Base-by-base conservation (phyloP, 2,113 vertebrate genomes). In the Orthochromis malagaraziensis region DNA sequence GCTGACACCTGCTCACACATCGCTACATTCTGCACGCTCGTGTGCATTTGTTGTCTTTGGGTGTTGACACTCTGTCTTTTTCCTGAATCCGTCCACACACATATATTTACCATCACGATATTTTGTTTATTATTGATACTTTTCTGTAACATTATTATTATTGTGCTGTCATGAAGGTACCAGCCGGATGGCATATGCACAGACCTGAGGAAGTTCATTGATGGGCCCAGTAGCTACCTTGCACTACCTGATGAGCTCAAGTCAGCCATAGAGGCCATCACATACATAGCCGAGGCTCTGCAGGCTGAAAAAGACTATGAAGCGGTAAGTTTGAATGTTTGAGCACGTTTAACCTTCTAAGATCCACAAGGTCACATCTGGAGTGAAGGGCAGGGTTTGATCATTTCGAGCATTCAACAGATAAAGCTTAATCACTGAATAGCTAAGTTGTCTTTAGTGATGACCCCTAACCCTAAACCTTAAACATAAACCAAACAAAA, bases 241-340 rank as follows among this genome's bases (percentile, higher is more conserved):
- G 91, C 96, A 0, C 95, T 98, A 54, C 97, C 97, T 0, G 95
- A 96, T 0, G 98, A 98, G 58, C 96, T 98, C 3, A 97, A 97
- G 81, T 95, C 97, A 0, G 97, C 97, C 11, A 95, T 98, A 6
- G 95, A 96, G 0, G 96, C 97, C 4, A 96, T 98, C 94, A 96
- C 88, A 2, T 98, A 97, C 84, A 97, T 98, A 6, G 97, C 98
- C 1, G 96, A 96, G 87, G 97, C 97, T 45, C 94, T 98, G 68
- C 97, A 97, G 90, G 96, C 97, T 1, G 97, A 97, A 89, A 97
- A 98, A 57, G 97, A 98, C 89, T 96, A 97, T 1, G 97, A 97
- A 1, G 96, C 96, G 7, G 98, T 98, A 87, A 96, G 97, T 90
- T 75, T 57, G 3, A 79, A 35, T 49, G 14, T 31, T 11, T 47